Evolutionary conservation across 2,113 vertebrate genomes (phyloP).

Genomic region (Potamarius usumacintae): DNA sequence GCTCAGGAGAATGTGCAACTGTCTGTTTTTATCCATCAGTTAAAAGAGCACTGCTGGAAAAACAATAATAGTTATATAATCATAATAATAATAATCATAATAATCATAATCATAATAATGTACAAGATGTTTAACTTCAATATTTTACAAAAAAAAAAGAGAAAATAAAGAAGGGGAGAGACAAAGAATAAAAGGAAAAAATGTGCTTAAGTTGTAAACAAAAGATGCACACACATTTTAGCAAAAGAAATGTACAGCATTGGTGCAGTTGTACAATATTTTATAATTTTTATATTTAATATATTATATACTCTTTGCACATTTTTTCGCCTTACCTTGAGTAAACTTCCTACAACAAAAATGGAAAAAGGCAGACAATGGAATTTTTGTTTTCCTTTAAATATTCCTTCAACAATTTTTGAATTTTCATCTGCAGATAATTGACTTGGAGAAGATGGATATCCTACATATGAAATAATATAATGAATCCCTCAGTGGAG

Average conservation of each 20-base stretch:
- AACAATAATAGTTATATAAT: constrained; percentile 51
- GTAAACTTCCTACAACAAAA: constrained; percentile 67
- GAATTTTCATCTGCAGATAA: constrained; percentile 30
- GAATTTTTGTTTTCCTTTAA: constrained; percentile 24
- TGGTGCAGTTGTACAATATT: constrained; percentile 73
- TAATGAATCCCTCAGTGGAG: constrained; percentile 41
- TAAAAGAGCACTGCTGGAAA: constrained; percentile 70
- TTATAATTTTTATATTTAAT: constrained; percentile 72
- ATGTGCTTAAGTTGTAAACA: constrained; percentile 71
- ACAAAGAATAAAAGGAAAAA: constrained; percentile 59
- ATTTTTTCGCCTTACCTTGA: constrained; percentile 67
- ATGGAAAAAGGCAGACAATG: constrained; percentile 65
- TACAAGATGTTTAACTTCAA: constrained; percentile 72
- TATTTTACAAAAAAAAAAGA: constrained; percentile 70
- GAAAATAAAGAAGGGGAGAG: constrained; percentile 55
- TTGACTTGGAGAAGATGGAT: constrained; percentile 35
- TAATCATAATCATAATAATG: constrained; percentile 63
- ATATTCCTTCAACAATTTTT: constrained; percentile 45
- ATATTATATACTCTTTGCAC: constrained; percentile 70
- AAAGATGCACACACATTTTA: constrained; percentile 75
- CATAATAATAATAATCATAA: constrained; percentile 59
- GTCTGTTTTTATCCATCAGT: constrained; percentile 70
- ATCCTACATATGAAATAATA: constrained; percentile 43
- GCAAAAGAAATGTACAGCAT: constrained; percentile 74
- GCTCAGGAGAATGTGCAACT: constrained; percentile 77